Percentiles rank a stretch among this genome's conserved stretches.
Evolutionary conservation across 2,888 invertebrate genomes (phyloP).

Genomic region (Spilosoma lubricipeda): DNA sequence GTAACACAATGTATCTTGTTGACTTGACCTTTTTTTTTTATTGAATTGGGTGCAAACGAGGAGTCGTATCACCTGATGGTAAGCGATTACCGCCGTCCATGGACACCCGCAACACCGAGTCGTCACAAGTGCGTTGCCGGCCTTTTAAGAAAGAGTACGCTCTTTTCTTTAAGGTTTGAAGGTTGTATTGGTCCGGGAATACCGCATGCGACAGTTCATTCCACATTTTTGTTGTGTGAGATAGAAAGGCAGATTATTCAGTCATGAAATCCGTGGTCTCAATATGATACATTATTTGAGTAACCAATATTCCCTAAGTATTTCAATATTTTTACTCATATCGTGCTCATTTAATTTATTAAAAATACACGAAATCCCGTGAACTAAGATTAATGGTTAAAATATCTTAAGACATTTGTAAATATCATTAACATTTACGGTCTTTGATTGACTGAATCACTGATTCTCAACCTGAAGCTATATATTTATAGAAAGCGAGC

Average conservation of each 20-base stretch:
- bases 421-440: background rate
- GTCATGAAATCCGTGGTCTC: background rate
- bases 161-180: too few species aligned
- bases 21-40: too few species aligned
- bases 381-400: background rate
- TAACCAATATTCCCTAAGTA: background rate
- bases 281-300: background rate
- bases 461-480: background rate
- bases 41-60: too few species aligned
- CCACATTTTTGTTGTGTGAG: too few species aligned
- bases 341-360: background rate
- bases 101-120: too few species aligned
- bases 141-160: too few species aligned
- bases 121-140: too few species aligned
- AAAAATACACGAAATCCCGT: background rate
- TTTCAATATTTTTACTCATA: background rate
- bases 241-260: too few species aligned
- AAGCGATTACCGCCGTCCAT: too few species aligned
- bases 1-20: background rate
- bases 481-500: background rate
- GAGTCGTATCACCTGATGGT: too few species aligned
- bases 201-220: too few species aligned
- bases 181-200: too few species aligned
- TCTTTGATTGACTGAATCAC: background rate
- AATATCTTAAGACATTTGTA: background rate